These are phyloP conservation scores for Noctua janthe DNA, from an alignment of 2,888 invertebrate genomes.

Conservation along the genomic window DNA sequence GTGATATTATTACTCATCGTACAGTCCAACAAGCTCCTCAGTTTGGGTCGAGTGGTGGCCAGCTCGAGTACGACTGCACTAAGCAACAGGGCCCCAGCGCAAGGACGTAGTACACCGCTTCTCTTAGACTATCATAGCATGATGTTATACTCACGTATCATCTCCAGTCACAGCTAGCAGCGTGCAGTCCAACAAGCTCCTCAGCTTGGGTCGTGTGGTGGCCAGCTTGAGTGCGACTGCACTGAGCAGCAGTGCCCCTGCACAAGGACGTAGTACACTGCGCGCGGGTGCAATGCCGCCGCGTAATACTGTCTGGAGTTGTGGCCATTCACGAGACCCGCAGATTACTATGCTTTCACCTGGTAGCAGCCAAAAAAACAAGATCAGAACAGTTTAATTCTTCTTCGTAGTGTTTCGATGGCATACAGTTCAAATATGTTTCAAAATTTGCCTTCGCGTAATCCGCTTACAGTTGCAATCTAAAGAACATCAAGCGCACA, in stretches of 20 bases:
- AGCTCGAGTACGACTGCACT: slow-evolving; percentile 92
- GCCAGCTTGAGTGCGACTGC: slow-evolving; percentile 92
- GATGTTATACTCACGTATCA: slow-evolving; percentile 34
- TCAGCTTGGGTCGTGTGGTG: slow-evolving; percentile 87
- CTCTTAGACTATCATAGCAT: too few species aligned
- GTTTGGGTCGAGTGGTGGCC: slow-evolving; percentile 88
- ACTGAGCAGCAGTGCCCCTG: slow-evolving; percentile 91
- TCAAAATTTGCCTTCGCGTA: neutral
- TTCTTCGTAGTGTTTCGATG: neutral
- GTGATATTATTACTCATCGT: slow-evolving; percentile 79
- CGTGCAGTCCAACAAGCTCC: slow-evolving; percentile 90
- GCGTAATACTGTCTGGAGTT: slow-evolving; percentile 70
- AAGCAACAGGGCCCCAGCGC: slow-evolving; percentile 90
- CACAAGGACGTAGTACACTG: slow-evolving; percentile 86
- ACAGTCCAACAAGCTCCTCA: slow-evolving; percentile 88
- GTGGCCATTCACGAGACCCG: slow-evolving; percentile 78
- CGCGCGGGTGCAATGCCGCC: slow-evolving; percentile 83
- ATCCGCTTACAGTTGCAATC: neutral
- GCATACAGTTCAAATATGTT: neutral
- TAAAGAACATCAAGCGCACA: neutral
- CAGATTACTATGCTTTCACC: slow-evolving; percentile 97
- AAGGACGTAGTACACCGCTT: slow-evolving; percentile 86
- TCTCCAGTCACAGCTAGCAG: slow-evolving; percentile 84
- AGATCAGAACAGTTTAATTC: neutral
- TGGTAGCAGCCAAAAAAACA: slow-evolving; percentile 54